Base-by-base conservation (phyloP, 2,113 vertebrate species). In the Sander vitreus region DNA sequence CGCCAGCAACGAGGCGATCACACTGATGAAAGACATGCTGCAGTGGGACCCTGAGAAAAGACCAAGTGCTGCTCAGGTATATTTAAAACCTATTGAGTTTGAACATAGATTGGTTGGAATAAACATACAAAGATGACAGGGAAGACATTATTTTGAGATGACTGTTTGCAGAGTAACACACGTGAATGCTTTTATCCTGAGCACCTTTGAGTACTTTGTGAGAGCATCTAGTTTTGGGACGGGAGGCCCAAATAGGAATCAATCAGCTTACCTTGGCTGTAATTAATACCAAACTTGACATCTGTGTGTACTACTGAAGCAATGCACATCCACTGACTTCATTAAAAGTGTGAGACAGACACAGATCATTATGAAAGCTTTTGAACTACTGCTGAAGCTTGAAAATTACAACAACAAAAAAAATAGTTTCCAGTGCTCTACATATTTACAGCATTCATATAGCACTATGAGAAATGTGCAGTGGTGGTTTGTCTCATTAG, bases 1-100 rank as follows among this genome's bases (percentile, higher is more conserved):
- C 57, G 97, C 97, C 92, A 99, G 97, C 83, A 94, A 84, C 4
- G 96, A 96, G 74, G 97, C 97, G 6, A 86, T 98, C 87, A 82
- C 95, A 5, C 95, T 99, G 33, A 98, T 99, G 97, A 96, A 65
- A 48, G 96, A 97, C 86, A 96, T 96, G 95, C 83, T 99, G 77
- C 96, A 92, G 57, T 99, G 97, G 97, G 96, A 98, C 84, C 97
- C 98, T 0, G 97, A 97, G 89, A 99, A 97, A 81, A 94, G 97
- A 54, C 97, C 97, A 5, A 97, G 96, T 51, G 96, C 97, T 75
- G 96, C 93, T 81, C 97, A 98, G 97, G 97, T 99, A 86, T 55
- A 36, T 79, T 25, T 36, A 63, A 64, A 84, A 36, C 33, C 43
- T 4, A 6, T 54, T 15, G 1, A 2, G 15, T 45, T 59, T 53